Base-by-base conservation (phyloP, 2,113 vertebrate species). In the Callionymus lyra region DNA sequence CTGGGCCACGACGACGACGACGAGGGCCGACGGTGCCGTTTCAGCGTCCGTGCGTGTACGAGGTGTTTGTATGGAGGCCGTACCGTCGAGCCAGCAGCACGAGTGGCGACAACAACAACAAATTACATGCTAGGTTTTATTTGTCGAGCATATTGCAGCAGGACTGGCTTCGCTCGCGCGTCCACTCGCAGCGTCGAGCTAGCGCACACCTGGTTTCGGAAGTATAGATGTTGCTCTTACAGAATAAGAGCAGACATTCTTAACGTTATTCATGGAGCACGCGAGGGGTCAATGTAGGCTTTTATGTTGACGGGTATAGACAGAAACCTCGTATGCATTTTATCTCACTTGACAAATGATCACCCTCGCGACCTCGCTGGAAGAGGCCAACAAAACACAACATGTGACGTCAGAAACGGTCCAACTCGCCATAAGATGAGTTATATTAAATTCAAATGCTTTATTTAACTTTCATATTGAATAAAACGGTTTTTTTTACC, bases 1-100 rank as follows among this genome's bases (percentile, higher is more conserved):
- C 70, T 62, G 74, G 77, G 80, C 81, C 76, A 69, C 61, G 53
- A 68, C 59, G 48, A 44, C 53, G 61, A 73, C 21, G 21, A 27
- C 21, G 21, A 27, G 21, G 72, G 72, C 80, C 71, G 60, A 21
- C 21, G 9, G 50, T 44, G 53, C 36, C 19, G 19, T 32, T 27
- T 12, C 1, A 6, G 16, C 54, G 37, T 2, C 44, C 9, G 12
- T 11, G 14, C 17, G 6, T 39, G 14, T 6, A 11, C 49, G 3
- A 36, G 6, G 35, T 31, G 16, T 15, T 3, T n/a, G 36, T 33
- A 31, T 9, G 12, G 44, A 51, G 9, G 4, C 11, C 15, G 9
- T 0, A 12, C 0, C 6, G 17, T 4, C 19, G 6, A 12, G 14
- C 47, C 41, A 2, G 16, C 12, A 5, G 14, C 10, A 27, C 21